Percentiles rank a stretch among this genome's conserved stretches.
These are phyloP conservation scores for Trachops cirrhosus DNA, from an alignment of 2,797 vertebrate genomes.

Conservation along the genomic window DNA sequence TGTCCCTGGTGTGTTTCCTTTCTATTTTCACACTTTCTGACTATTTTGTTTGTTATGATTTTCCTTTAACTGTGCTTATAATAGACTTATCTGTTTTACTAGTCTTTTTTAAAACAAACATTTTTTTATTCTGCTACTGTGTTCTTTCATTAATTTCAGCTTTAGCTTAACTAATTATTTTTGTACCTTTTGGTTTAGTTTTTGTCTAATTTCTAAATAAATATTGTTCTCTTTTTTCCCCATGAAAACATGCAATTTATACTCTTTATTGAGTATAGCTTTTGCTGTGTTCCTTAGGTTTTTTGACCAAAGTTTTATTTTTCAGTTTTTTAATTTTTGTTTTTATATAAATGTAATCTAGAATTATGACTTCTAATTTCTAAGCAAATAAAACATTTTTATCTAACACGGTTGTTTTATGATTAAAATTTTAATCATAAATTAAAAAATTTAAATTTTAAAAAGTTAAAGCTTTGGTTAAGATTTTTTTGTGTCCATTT, in stretches of 20 bases:
- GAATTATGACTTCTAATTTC: slow-evolving; percentile 4
- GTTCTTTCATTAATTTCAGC: background rate
- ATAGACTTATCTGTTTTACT: background rate
- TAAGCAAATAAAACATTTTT: background rate
- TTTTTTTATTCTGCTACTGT: background rate
- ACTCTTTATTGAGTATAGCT: background rate
- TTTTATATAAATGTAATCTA: background rate
- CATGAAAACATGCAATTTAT: background rate
- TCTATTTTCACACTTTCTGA: background rate
- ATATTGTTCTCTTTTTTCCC: background rate
- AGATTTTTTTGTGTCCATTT: background rate
- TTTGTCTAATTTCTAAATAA: background rate
- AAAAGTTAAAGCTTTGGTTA: background rate
- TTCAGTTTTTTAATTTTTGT: background rate
- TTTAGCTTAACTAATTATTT: background rate
- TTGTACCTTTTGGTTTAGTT: background rate
- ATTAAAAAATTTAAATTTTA: background rate
- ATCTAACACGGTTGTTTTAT: background rate
- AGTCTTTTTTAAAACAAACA: background rate
- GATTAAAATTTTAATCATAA: background rate
- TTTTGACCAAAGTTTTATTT: background rate
- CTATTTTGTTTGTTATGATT: background rate
- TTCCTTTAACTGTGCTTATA: background rate
- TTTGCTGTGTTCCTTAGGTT: slow-evolving; percentile 4
- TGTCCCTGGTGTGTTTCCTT: background rate